Percentiles rank a stretch among this genome's conserved stretches.
Evolutionary conservation across 2,113 vertebrate genomes (phyloP).

Genomic region (Dasyprocta punctata): DNA sequence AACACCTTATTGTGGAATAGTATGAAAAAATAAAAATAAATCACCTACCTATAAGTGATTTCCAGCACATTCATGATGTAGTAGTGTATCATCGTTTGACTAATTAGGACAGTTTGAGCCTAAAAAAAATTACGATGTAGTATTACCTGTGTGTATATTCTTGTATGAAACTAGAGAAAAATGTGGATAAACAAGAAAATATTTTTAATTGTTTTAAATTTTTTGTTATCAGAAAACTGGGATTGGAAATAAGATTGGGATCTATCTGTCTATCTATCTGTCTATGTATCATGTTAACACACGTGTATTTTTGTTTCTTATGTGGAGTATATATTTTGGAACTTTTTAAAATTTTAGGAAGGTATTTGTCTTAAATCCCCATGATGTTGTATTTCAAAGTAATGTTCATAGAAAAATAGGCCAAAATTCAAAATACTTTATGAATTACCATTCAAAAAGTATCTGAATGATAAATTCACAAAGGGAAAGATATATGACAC

Average conservation of each 20-base stretch:
- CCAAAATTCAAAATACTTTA: neutral
- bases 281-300: neutral
- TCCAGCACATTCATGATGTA: neutral
- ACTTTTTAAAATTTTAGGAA: neutral
- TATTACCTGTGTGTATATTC: neutral
- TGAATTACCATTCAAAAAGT: neutral
- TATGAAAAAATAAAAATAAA: neutral
- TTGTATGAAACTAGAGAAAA: conserved; percentile 17
- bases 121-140: neutral
- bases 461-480: conserved; percentile 20
- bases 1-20: neutral
- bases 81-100: neutral
- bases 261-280: neutral
- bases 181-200: neutral
- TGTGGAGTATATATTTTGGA: neutral
- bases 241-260: neutral
- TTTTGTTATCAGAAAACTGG: neutral
- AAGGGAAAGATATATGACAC: conserved; percentile 15
- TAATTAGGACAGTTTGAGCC: neutral
- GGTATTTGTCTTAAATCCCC: neutral
- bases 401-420: neutral
- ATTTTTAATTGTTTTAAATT: conserved; percentile 17
- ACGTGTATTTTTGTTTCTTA: neutral
- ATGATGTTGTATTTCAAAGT: neutral
- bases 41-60: neutral